Percentiles rank a stretch among this genome's conserved stretches.
Conservation (phyloP, 2,888 invertebrate genomes). For the Lamproptera curius region DNA sequence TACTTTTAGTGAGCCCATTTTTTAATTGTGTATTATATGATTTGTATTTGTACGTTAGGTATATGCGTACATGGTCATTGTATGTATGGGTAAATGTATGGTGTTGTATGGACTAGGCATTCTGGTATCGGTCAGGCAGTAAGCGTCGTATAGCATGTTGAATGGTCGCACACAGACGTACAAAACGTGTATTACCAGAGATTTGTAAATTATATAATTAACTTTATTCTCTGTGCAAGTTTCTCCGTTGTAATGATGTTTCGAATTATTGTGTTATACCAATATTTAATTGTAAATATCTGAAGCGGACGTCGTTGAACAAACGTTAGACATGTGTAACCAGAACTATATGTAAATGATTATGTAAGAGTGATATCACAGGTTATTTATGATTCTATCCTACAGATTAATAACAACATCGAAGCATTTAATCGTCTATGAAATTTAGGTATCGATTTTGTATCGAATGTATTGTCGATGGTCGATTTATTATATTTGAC, state of each 20-base stretch:
- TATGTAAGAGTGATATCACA: no score
- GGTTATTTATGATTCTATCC: no score
- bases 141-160: no score
- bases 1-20: constrained; percentile 72
- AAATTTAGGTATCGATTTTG: no score
- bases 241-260: constrained; percentile 10
- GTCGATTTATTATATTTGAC: constrained; percentile 45
- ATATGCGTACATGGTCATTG: constrained; percentile 51
- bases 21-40: constrained; percentile 63
- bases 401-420: no score
- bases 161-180: constrained; percentile 54
- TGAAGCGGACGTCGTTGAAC: constrained; percentile 1
- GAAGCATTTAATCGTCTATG: no score
- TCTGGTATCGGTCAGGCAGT: no score
- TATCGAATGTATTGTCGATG: constrained; percentile 38
- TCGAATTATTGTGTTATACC: constrained; percentile 2
- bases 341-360: no score
- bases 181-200: constrained; percentile 31
- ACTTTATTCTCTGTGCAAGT: constrained; percentile 7
- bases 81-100: no score
- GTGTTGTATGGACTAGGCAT: constrained; percentile 52
- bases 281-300: constrained; percentile 16
- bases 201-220: constrained; percentile 7
- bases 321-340: no score
- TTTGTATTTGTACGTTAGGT: constrained; percentile 56